These are phyloP conservation scores for Heliangelus exortis DNA, from an alignment of 2,797 vertebrate species.

Conservation along the genomic window DNA sequence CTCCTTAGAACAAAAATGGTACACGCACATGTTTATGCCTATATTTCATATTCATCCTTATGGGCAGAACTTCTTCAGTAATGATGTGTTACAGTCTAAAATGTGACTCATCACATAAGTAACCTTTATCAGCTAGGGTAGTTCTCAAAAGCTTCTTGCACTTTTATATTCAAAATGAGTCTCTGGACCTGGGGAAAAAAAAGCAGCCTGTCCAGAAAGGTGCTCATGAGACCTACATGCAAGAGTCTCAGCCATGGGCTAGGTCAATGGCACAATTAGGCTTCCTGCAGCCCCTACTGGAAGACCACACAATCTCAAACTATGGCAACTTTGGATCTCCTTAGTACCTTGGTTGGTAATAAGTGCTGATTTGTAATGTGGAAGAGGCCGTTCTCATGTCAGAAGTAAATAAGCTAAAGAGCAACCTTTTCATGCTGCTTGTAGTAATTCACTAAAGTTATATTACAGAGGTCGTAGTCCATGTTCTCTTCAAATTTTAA, in stretches of 20 bases:
- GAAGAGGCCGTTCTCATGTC: not conserved
- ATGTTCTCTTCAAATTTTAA: not conserved
- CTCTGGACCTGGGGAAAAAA: not conserved
- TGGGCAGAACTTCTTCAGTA: not conserved
- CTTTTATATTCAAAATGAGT: not conserved
- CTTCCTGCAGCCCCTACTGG: not conserved
- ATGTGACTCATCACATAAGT: not conserved
- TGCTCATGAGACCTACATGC: accelerated
- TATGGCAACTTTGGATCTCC: not conserved
- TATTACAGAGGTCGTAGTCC: not conserved
- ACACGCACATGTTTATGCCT: not conserved
- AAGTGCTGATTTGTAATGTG: not conserved
- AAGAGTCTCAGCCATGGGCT: not conserved
- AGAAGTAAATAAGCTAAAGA: not conserved
- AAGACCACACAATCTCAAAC: not conserved
- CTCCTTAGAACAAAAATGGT: not conserved
- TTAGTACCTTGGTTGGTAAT: not conserved
- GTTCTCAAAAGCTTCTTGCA: not conserved
- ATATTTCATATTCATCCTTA: not conserved
- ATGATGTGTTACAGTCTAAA: not conserved
- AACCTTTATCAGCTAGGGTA: not conserved
- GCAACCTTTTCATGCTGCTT: not conserved
- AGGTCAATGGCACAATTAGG: not conserved
- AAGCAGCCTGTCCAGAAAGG: not conserved
- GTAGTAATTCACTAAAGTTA: not conserved